Percentiles rank a stretch among this genome's conserved stretches.
Evolutionary conservation across 1,140 invertebrate genomes (phyloP).

Genomic region (Apis cerana): DNA sequence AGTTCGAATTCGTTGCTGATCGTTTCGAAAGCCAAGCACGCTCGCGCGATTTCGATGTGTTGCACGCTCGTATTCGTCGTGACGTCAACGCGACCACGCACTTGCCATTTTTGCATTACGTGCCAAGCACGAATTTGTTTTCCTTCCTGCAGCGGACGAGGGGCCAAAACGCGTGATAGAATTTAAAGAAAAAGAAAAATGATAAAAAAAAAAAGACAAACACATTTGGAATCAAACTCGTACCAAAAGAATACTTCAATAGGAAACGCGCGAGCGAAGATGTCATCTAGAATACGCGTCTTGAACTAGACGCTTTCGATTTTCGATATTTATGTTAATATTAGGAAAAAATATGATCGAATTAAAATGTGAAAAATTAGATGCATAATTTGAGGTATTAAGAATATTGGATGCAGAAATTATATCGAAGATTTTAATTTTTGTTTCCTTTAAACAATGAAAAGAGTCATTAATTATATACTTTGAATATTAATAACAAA

Average conservation of each 20-base stretch:
- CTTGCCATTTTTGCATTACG: slow-evolving; percentile 31
- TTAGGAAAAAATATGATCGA: no score
- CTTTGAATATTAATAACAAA: no score
- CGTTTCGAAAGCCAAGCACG: background rate
- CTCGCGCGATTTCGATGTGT: background rate
- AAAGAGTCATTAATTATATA: no score
- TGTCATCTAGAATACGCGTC: background rate
- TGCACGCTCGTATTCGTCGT: background rate
- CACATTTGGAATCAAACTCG: slow-evolving; percentile 56
- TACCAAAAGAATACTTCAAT: slow-evolving; percentile 55
- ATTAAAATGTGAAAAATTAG: no score
- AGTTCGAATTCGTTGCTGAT: slow-evolving; percentile 14
- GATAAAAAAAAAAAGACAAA: slow-evolving; percentile 26
- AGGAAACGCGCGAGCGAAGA: slow-evolving; percentile 43
- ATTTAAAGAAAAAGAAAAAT: slow-evolving; percentile 23
- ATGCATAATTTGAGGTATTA: background rate
- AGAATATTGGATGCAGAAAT: slow-evolving; percentile 5
- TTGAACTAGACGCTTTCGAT: slow-evolving; percentile 7
- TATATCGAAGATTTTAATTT: background rate
- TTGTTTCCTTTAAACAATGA: background rate
- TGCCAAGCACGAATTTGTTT: slow-evolving; percentile 40
- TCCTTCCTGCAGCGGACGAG: slow-evolving; percentile 68
- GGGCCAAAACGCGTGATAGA: slow-evolving; percentile 73
- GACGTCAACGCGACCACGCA: slow-evolving; percentile 7
- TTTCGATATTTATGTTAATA: background rate